Percentiles rank a stretch among this genome's conserved stretches.
Conservation (phyloP, 1,140 invertebrate genomes). For the Drosophila grimshawi region DNA sequence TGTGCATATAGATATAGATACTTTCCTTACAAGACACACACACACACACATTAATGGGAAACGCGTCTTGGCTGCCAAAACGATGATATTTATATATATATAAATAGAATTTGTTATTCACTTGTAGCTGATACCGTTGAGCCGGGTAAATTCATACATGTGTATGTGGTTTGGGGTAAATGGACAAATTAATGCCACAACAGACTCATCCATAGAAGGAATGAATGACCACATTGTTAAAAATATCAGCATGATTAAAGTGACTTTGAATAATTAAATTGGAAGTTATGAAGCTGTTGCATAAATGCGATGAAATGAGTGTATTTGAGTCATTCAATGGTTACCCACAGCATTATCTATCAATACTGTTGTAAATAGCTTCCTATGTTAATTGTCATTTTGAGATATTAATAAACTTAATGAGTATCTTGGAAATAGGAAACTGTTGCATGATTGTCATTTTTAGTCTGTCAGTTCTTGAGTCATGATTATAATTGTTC, state of each 20-base stretch:
- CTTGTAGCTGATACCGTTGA: constrained; percentile 53
- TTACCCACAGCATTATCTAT: constrained; percentile 18
- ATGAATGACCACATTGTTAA: constrained; percentile 75
- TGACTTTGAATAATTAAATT: constrained; percentile 80
- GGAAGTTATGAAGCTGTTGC: constrained; percentile 47
- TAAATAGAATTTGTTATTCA: constrained; percentile 53
- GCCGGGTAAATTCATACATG: not conserved
- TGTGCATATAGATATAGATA: not conserved
- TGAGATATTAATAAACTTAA: not conserved
- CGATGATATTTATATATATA: constrained; percentile 50
- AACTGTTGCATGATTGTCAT: not conserved
- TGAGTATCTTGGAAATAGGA: not conserved
- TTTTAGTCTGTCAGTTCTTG: not conserved
- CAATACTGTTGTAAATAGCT: constrained; percentile 14
- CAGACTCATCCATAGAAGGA: constrained; percentile 38
- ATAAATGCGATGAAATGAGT: constrained; percentile 1
- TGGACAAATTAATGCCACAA: constrained; percentile 71
- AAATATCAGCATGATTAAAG: constrained; percentile 79
- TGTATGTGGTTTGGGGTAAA: constrained; percentile 16
- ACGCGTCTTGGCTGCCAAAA: constrained; percentile 41
- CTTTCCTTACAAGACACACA: constrained; percentile 42
- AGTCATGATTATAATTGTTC: not conserved
- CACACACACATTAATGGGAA: constrained; percentile 50
- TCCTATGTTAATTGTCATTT: constrained; percentile 15
- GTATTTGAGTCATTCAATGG: not conserved